Base-by-base conservation (phyloP, 2,888 invertebrate genomes). In the Cinara cedri region DNA sequence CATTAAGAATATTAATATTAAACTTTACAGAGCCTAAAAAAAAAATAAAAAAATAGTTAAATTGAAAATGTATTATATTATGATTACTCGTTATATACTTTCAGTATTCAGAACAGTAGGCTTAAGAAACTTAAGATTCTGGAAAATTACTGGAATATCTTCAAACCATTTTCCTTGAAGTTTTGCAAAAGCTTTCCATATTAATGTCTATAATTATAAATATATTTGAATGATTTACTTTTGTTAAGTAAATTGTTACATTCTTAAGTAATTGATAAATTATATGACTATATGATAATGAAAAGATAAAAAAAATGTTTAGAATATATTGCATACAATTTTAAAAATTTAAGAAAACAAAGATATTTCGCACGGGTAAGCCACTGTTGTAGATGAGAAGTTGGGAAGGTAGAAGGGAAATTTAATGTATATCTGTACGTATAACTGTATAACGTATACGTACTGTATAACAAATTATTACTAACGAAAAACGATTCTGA, bases 141-240 rank as follows among this genome's bases (percentile, higher is more conserved):
- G 55, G 68, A 82, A 81, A 34, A 80, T 71, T 1, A 82, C 81
- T 3, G 81, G 68, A 34, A 82, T 46, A 26, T 82, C 80, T 49
- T 80, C 74, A 51, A 80, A 81, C 76, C 82, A 74, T 80, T 82
- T 80, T 8, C 72, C 75, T 51, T 75, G 80, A 21, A 81, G 44
- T 66, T 82, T 65, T n/a, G 82, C 81, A n/a, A 81, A 75, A 10
- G 81, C 80, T 75, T 82, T 78, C 82, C 82, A 82, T 6, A 81
- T 65, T 42, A 82, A 68, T 26, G 76, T 62, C 82, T 82, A 55
- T 55, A 81, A 49, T 63, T 34, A 42, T 34, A 14, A 57, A 54
- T 19, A 72, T 1, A 42, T 46, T 1, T 49, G 6, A 16, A 63
- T 75, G 16, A 21, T 49, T 2, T 46, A 49, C 16, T 24, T 49